Percentiles rank a stretch among this genome's conserved stretches.
These are phyloP conservation scores for Pollimyrus isidori DNA, from an alignment of 2,113 vertebrate species.

Conservation along the genomic window DNA sequence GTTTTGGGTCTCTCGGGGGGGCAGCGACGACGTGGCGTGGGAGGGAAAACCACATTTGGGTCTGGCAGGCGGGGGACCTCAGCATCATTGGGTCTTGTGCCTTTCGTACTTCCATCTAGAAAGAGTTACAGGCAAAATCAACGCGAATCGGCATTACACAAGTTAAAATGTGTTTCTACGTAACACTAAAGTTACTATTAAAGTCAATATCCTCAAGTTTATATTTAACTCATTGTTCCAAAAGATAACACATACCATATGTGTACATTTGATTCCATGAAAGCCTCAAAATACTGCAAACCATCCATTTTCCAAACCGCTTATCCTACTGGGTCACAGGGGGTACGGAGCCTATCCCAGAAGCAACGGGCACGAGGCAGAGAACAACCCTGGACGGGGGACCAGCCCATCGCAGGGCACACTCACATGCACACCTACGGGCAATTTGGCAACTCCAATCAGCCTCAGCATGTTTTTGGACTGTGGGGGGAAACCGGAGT, in stretches of 20 bases:
- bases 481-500: no score
- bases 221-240: not conserved
- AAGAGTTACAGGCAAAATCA: not conserved
- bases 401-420: no score
- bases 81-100: conserved; percentile 64
- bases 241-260: not conserved
- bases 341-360: no score
- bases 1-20: conserved; percentile 92
- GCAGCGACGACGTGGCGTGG: conserved; percentile 82
- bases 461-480: no score
- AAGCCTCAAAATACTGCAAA: not conserved
- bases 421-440: no score
- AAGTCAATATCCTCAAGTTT: not conserved
- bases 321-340: no score
- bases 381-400: no score
- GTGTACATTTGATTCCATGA: not conserved
- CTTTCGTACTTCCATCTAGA: conserved; percentile 64
- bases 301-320: no score
- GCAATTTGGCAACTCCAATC: no score
- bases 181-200: not conserved
- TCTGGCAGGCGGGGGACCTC: conserved; percentile 86
- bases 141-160: not conserved
- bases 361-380: no score
- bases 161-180: not conserved
- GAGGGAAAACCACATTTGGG: conserved; percentile 85